A percentile compares a stretch with the other conserved stretches of the same genome.
Conservation (phyloP, 1,140 invertebrate genomes). For the Andrena cerasifolii region DNA sequence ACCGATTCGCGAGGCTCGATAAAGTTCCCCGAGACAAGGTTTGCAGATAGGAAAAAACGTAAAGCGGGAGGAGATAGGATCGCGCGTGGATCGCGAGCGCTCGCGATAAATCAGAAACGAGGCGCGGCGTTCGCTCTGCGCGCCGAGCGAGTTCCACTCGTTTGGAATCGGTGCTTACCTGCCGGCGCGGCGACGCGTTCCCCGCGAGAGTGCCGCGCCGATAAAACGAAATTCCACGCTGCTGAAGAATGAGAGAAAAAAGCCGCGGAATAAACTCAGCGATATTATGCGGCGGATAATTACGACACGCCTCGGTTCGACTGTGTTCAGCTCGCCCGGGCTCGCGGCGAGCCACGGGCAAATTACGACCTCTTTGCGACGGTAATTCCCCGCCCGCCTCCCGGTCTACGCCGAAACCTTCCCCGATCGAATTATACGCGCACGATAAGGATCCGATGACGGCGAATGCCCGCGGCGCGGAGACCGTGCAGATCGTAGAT, state of each 20-base stretch:
- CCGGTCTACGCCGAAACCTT: conserved; percentile 17
- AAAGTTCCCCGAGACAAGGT: no score
- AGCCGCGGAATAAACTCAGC: conserved; percentile 3
- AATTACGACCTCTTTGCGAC: conserved; percentile 19
- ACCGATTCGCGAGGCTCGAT: no score
- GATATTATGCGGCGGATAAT: conserved; percentile 42
- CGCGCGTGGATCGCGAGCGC: not conserved
- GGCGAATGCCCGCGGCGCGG: not conserved
- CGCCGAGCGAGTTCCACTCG: no score
- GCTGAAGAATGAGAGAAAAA: not conserved
- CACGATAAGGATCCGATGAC: conserved; percentile 20
- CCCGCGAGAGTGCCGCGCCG: not conserved
- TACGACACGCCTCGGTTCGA: conserved; percentile 5
- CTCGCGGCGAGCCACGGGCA: not conserved
- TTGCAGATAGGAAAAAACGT: no score
- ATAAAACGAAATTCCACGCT: conserved; percentile 32
- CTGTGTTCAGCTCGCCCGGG: not conserved
- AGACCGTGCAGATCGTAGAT: not conserved
- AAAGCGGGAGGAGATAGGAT: not conserved
- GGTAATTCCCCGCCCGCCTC: conserved; percentile 3
- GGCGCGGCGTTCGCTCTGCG: not conserved
- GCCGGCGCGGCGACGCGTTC: no score
- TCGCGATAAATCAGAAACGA: conserved; percentile 27
- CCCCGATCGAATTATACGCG: not conserved
- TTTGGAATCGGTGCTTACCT: not conserved